Evolutionary conservation across 2,113 vertebrate genomes (phyloP).

Genomic region (Argyrosomus japonicus): DNA sequence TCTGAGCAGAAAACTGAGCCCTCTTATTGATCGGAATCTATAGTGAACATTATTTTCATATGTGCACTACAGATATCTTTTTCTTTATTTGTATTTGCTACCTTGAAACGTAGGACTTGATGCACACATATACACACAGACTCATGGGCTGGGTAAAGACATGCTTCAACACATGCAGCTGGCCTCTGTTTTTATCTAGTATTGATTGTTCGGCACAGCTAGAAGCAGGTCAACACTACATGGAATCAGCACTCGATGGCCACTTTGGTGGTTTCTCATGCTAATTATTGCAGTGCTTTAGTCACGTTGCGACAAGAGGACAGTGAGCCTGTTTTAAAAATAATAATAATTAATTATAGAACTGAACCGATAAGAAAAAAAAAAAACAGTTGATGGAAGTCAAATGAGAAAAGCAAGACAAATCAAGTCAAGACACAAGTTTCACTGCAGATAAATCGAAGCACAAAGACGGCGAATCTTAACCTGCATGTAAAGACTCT

Average conservation of each 20-base stretch:
- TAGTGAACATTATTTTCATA: neutral
- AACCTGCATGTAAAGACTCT: neutral
- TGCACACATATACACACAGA: neutral
- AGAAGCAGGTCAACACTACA: constrained; percentile 20
- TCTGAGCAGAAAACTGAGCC: neutral
- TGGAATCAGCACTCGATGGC: constrained; percentile 8
- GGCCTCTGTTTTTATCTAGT: constrained; percentile 11
- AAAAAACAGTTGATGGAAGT: neutral
- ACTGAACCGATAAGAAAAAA: neutral
- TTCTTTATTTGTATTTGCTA: neutral
- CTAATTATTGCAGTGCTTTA: constrained; percentile 36
- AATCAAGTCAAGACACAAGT: neutral
- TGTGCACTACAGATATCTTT: neutral
- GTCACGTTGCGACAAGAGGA: constrained; percentile 15
- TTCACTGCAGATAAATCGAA: neutral
- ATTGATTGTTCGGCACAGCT: constrained; percentile 34
- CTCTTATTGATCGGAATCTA: neutral
- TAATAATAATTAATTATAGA: too few relatives aligned
- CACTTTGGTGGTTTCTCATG: constrained; percentile 36
- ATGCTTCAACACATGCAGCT: constrained; percentile 22
- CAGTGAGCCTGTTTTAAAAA: neutral
- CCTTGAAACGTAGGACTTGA: neutral
- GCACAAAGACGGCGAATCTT: neutral
- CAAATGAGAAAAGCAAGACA: neutral
- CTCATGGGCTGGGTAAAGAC: constrained; percentile 13